These are phyloP conservation scores for Nineta flava DNA, from an alignment of 2,888 invertebrate species.

Conservation along the genomic window DNA sequence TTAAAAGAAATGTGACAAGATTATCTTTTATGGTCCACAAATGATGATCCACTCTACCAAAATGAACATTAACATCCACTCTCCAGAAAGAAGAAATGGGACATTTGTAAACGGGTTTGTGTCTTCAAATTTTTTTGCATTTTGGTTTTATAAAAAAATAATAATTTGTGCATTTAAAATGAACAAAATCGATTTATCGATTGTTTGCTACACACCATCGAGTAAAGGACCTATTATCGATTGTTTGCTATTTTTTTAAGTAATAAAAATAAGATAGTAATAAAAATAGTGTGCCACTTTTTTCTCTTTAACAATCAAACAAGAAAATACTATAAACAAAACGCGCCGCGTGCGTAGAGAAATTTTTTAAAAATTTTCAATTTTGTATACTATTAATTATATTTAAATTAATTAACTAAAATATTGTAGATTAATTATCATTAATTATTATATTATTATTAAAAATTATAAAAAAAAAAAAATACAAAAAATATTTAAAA, in stretches of 20 bases:
- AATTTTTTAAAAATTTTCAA: slow-evolving; percentile 6
- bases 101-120: background rate
- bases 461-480: slow-evolving; percentile 3
- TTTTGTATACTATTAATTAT: slow-evolving; percentile 6
- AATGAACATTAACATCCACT: background rate
- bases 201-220: no score
- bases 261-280: no score
- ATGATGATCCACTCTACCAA: slow-evolving; percentile 4
- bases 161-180: no score
- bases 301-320: background rate
- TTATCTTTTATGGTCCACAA: slow-evolving; percentile 4
- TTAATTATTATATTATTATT: background rate
- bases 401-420: background rate
- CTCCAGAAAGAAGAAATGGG: background rate
- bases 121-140: background rate
- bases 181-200: no score
- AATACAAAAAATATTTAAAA: slow-evolving; percentile 1
- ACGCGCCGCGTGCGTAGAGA: background rate
- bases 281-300: background rate
- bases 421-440: slow-evolving; percentile 3
- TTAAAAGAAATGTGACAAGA: slow-evolving; percentile 27
- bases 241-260: background rate
- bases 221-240: no score
- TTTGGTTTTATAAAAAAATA: no score
- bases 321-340: background rate